Percentiles rank a stretch among this genome's conserved stretches.
phyloP scores from a whole-genome alignment of 2,888 invertebrate species.

The Sericinus montela region DNA sequence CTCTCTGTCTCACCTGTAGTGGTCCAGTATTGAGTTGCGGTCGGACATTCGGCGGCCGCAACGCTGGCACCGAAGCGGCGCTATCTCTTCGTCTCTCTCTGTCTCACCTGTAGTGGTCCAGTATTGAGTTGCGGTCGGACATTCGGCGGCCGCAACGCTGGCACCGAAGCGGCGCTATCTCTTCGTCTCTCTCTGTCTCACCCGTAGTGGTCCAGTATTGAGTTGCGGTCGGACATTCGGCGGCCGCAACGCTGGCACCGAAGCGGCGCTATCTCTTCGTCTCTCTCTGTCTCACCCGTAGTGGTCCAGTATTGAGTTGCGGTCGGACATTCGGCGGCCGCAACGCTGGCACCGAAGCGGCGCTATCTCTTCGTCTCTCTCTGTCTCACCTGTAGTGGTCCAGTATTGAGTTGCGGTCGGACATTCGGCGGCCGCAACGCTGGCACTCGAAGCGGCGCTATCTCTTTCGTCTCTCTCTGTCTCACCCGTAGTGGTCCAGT shows the following conservation, averaged over 20 bases:
- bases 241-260: slow-evolving; percentile 50
- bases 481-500: neutral
- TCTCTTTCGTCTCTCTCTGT: neutral
- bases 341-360: slow-evolving; percentile 25
- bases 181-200: no score
- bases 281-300: slow-evolving; percentile 27
- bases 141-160: no score
- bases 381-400: neutral
- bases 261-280: slow-evolving; percentile 25
- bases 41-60: no score
- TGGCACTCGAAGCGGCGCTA: slow-evolving; percentile 25
- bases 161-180: neutral
- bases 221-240: slow-evolving; percentile 52
- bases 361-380: no score
- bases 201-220: slow-evolving; percentile 61
- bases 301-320: neutral
- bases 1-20: no score
- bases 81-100: no score
- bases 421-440: slow-evolving; percentile 32
- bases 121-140: no score
- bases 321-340: neutral
- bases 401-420: neutral
- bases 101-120: no score
- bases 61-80: no score
- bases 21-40: no score